Conservation (phyloP, 1,140 invertebrate species). For the Polypedilum pembai region DNA sequence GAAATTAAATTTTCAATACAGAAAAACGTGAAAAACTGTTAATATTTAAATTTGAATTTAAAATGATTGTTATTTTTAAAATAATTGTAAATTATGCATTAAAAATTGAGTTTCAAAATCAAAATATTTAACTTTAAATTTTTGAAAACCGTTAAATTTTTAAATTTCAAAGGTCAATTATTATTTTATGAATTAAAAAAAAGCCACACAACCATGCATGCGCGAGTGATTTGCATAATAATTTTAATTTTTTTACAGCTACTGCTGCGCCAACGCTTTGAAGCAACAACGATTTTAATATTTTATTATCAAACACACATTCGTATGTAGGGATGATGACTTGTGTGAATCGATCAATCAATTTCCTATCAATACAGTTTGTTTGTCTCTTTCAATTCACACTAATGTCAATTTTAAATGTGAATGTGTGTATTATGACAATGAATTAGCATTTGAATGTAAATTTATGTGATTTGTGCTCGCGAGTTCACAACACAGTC, state of each 20-base stretch:
- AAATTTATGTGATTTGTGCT: neutral
- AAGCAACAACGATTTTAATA: too few relatives aligned
- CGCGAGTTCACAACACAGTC: neutral
- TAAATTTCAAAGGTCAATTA: too few relatives aligned
- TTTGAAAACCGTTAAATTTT: too few relatives aligned
- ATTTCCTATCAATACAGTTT: neutral
- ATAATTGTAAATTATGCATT: too few relatives aligned
- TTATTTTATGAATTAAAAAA: too few relatives aligned
- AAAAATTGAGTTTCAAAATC: too few relatives aligned
- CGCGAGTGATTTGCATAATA: neutral
- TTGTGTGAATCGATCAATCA: conserved; percentile 3
- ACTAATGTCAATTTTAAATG: neutral
- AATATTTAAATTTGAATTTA: too few relatives aligned
- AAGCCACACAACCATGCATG: neutral
- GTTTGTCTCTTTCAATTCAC: neutral
- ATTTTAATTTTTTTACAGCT: neutral
- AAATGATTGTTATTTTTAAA: too few relatives aligned
- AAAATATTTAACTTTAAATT: too few relatives aligned
- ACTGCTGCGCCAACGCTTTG: neutral
- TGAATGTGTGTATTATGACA: neutral
- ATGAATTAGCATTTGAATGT: conserved; percentile 26
- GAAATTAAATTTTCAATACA: too few relatives aligned
- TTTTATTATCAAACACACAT: too few relatives aligned
- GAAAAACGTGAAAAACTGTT: too few relatives aligned
- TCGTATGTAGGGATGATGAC: neutral